A percentile compares a stretch with the other conserved stretches of the same genome.
Evolutionary conservation across 1,140 invertebrate genomes (phyloP).

Genomic region (Pseudomyrmex sp.): DNA sequence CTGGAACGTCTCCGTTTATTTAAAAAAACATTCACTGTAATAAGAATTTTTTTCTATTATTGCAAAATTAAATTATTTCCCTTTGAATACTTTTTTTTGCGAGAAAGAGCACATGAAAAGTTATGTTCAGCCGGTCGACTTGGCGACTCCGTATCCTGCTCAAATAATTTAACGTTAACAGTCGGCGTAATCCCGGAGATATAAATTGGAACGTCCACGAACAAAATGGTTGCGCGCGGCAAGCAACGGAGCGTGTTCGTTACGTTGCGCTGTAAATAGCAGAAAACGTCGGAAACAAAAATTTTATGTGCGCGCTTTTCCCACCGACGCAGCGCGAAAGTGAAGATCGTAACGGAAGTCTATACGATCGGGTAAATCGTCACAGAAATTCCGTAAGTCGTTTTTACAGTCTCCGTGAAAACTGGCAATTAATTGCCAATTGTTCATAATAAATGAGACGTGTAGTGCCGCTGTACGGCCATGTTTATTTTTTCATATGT

Average conservation of each 20-base stretch:
- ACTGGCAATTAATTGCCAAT: conserved; percentile 12
- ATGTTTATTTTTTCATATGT: conserved; percentile 13
- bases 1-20: too few species aligned
- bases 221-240: conserved; percentile 22
- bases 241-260: conserved; percentile 19
- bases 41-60: too few species aligned
- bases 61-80: too few species aligned
- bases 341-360: conserved; percentile 2
- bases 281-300: conserved; percentile 10
- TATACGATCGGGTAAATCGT: conserved; percentile 24
- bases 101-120: neutral
- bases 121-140: neutral
- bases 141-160: neutral
- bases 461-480: neutral
- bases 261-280: conserved; percentile 18
- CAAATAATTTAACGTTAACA: conserved; percentile 19
- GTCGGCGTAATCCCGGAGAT: conserved; percentile 1
- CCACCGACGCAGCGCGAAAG: neutral
- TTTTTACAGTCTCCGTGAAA: neutral
- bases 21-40: too few species aligned
- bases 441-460: conserved; percentile 40
- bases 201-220: conserved; percentile 18
- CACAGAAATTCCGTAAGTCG: neutral
- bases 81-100: neutral
- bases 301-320: conserved; percentile 6